Base-by-base conservation (phyloP, 2,113 vertebrate species). In the Leptocoma aspasia region DNA sequence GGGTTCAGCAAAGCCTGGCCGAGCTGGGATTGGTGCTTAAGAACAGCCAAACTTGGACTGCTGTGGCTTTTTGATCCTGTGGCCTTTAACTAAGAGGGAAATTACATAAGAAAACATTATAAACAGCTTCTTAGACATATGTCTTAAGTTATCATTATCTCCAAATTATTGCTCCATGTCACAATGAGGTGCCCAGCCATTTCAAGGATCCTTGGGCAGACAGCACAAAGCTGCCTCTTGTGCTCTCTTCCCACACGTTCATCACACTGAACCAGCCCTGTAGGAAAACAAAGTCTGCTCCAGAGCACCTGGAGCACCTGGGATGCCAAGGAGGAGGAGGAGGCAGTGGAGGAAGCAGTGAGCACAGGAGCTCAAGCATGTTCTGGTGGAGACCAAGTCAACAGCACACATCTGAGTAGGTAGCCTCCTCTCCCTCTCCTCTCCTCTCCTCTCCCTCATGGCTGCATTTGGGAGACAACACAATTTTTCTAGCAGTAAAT, bases 231-330 rank as follows among this genome's bases (percentile, higher is more conserved):
- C 10, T 44, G 50, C 28, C 16, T 60, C 53, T 41, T 0, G 5
- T 1, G 2, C 16, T 33, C 21, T 45, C 52, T 73, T 39, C 18
- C 15, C 0, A 0, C 10, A 3, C 15, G 10, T 20, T 72, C 6
- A 0, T 53, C 60, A 44, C 41, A 50, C 41, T 15, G 3, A 68
- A 50, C 21, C 39, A 44, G 47, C 20, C 35, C 28, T 4, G 1
- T 1, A 52, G 39, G 76, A 73, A 88, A 42, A 72, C 9, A 47
- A 56, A 71, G 20, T 60, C 59, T 61, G 30, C 41, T 53, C 15
- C 60, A 50, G 60, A 73, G n/a, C 28, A 53, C 44, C 53, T n/a
- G 42, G 17, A 95, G 54, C 3, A 3, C 56, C 54, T 5, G 1
- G 8, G 15, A 88, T 31, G 12, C 20, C 1, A 8, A 71, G 20